Evolutionary conservation across 2,113 vertebrate species (phyloP).

Genomic region (Sander lucioperca): DNA sequence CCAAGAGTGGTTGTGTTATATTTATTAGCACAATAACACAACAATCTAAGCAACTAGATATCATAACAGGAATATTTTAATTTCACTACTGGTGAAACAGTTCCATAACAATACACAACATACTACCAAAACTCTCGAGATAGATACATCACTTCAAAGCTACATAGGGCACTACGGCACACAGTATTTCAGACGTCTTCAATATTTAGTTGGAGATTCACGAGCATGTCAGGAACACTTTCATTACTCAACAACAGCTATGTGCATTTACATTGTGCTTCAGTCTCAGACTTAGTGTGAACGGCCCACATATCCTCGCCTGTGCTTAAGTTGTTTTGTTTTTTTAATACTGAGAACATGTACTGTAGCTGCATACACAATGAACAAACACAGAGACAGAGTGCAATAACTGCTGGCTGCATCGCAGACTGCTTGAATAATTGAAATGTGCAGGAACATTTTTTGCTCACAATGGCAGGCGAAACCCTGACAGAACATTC

Average conservation of each 20-base stretch:
- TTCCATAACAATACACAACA: slow-evolving; percentile 48
- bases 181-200: slow-evolving; percentile 38
- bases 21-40: slow-evolving; percentile 71
- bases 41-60: slow-evolving; percentile 52
- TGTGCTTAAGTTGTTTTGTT: slow-evolving; percentile 40
- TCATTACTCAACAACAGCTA: slow-evolving; percentile 58
- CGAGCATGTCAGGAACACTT: slow-evolving; percentile 50
- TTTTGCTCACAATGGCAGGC: slow-evolving; percentile 42
- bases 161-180: slow-evolving; percentile 46
- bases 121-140: slow-evolving; percentile 47
- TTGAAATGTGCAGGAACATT: slow-evolving; percentile 44
- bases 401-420: slow-evolving; percentile 28
- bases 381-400: slow-evolving; percentile 50
- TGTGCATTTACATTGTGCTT: slow-evolving; percentile 72
- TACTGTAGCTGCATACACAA: slow-evolving; percentile 38
- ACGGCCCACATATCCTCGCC: slow-evolving; percentile 37
- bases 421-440: slow-evolving; percentile 5
- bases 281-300: slow-evolving; percentile 33
- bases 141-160: slow-evolving; percentile 46
- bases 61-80: slow-evolving; percentile 42
- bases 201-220: slow-evolving; percentile 48
- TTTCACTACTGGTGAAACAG: slow-evolving; percentile 40
- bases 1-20: slow-evolving; percentile 30
- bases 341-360: slow-evolving; percentile 33
- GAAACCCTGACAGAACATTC: slow-evolving; percentile 24